These are phyloP conservation scores for Salticus scenicus DNA, from an alignment of 2,888 invertebrate genomes.

Conservation along the genomic window DNA sequence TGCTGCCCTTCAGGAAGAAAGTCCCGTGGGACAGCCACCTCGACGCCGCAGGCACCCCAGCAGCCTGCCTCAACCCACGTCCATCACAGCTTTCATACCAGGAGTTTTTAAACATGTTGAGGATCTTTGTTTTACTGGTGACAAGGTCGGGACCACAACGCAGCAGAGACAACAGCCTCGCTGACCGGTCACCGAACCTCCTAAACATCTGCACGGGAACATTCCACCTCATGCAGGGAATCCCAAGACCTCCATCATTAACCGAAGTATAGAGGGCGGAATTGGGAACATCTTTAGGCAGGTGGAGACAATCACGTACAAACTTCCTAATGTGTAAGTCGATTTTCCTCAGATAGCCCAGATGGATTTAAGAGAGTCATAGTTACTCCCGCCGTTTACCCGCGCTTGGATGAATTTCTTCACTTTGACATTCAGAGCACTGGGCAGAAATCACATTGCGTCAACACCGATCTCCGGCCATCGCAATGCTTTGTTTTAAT, in stretches of 20 bases:
- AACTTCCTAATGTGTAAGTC: neutral
- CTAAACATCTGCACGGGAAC: neutral
- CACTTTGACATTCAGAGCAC: slow-evolving; percentile 78
- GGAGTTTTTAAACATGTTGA: neutral
- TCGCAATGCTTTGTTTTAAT: slow-evolving; percentile 78
- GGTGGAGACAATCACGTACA: neutral
- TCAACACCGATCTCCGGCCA: slow-evolving; percentile 75
- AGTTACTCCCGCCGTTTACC: slow-evolving; percentile 77
- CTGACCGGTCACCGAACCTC: neutral
- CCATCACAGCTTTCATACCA: too few species aligned
- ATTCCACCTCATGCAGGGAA: neutral
- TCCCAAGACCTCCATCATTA: neutral
- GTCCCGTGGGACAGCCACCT: neutral
- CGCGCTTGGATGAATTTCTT: slow-evolving; percentile 77
- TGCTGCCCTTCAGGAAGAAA: neutral
- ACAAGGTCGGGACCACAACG: neutral
- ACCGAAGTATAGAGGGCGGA: neutral
- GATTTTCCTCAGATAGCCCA: neutral
- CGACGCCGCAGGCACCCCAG: neutral
- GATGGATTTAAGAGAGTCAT: slow-evolving; percentile 66
- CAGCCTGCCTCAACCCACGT: too few species aligned
- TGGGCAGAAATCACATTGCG: slow-evolving; percentile 78
- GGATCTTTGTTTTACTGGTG: neutral
- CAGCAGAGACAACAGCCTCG: neutral
- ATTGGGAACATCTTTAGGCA: neutral